phyloP scores from a whole-genome alignment of 2,888 invertebrate species.

The Melangyna quadrimaculata region DNA sequence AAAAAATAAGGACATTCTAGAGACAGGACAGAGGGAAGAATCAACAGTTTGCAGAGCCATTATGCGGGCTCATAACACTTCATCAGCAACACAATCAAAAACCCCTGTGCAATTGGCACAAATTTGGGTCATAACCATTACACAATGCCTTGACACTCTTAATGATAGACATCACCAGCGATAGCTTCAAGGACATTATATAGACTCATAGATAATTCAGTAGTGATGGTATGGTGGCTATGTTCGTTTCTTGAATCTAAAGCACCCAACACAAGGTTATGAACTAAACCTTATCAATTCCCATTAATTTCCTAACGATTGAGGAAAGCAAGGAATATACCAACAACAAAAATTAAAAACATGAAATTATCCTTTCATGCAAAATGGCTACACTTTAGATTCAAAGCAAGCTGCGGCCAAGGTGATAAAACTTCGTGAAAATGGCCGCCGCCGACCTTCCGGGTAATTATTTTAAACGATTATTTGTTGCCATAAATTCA shows the following conservation, averaged over 20 bases:
- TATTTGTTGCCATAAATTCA: conserved; percentile 56
- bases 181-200: neutral
- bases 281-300: conserved; percentile 21
- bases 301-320: neutral
- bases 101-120: conserved; percentile 16
- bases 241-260: neutral
- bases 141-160: neutral
- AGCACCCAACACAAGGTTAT: neutral
- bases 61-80: conserved; percentile 16
- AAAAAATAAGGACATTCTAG: neutral
- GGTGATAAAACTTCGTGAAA: conserved; percentile 35
- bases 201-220: neutral
- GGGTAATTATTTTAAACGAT: conserved; percentile 61
- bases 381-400: conserved; percentile 25
- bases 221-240: too few species aligned
- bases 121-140: conserved; percentile 34
- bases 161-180: neutral
- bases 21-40: neutral
- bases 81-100: conserved; percentile 32
- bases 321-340: neutral
- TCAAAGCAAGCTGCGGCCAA: neutral
- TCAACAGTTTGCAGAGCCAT: conserved; percentile 38
- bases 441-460: neutral
- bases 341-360: neutral
- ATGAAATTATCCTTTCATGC: conserved; percentile 24